Base-by-base conservation (phyloP, 2,797 vertebrate genomes). In the Morelia viridis region DNA sequence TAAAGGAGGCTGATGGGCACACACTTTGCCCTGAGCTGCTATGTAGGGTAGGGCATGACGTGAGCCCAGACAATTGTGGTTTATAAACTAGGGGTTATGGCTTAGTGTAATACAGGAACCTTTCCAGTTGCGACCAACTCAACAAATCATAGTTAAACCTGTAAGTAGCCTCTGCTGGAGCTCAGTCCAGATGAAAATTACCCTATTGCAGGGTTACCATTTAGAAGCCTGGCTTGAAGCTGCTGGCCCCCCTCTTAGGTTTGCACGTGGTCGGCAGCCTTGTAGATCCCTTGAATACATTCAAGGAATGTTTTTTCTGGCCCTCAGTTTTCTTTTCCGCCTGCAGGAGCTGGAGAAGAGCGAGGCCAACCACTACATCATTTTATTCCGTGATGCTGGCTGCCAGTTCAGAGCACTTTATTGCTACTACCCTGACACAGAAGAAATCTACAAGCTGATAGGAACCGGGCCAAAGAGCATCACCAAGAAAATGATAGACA, bases 401-500 rank as follows among this genome's bases (percentile, higher is more conserved):
- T 99, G 99, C 96, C 99, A 99, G 98, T 99, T 99, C 96, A 96
- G 99, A 95, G 99, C 99, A 0, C 98, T 99, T 94, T 99, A 99
- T 96, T 98, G 98, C 60, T 99, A 98, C 97, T 98, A 98, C 56
- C 99, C 99, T 0, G 99, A 99, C 96, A 98, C 98, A 0, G 99
- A 99, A 58, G 99, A 99, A 93, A 99, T 99, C 94, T 98, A 97
- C 88, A 99, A 99, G 96, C 97, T 99, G 91, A 99, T 98, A 0
- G 99, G 99, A 94, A 99, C 98, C 0, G 99, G 99, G 84, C 99
- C 99, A 85, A 98, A 98, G 97, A 98, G 97, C 98, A 99, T 99
- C 98, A 98, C 97, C 96, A 99, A 98, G 98, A 99, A 99, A 96
- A 99, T 99, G 99, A 98, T 99, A 4, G 99, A 99, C 97, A 99